Evolutionary conservation across 64 coral and sea anemone species (phyloP), one percentile per base, ranked within the genome.

Genomic region (Stylophora pistillata): DNA sequence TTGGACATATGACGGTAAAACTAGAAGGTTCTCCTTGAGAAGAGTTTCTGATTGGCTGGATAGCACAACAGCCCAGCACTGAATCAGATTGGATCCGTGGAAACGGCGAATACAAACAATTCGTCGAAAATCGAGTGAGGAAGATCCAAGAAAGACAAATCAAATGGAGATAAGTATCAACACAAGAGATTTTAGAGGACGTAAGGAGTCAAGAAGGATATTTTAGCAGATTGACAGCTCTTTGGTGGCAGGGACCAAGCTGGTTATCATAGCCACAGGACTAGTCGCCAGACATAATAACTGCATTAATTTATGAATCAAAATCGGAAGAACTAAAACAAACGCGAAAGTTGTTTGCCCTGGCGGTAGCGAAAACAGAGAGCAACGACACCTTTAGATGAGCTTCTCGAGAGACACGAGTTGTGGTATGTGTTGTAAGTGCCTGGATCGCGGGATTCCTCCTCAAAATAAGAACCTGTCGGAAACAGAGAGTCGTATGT

Each of bases 41-140:
- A 3, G 29, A 4, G 13, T 23, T 10, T 33, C 56, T 59, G 29
- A 82, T 10, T 92, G 90, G 90, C 56, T 92, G 3, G 82, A 92
- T 62, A 92, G 81, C 34, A 92, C 73, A 54, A 85, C 81, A 18
- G 76, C 77, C 12, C 29, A 87, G 3, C 55, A 88, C 55, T n/a
- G n/a, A n/a, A n/a, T n/a, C n/a, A n/a, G n/a, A n/a, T n/a, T 93
- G 91, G 91, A 93, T 88, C 15, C 47, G 58, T 13, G 85, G 85
- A 0, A 79, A 47, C 23, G 65, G 75, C 4, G 63, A 82, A 85
- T 27, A 72, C 85, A n/a, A 64, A 27, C 2, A 82, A 94, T n/a
- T n/a, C n/a, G n/a, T n/a, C n/a, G n/a, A n/a, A n/a, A n/a, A n/a
- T 70, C 92, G 79, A 1, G 86, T 89, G 6, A 4, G 30, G 9